Evolutionary conservation across 1,140 invertebrate genomes (phyloP).

Genomic region (Pseudomyrmex dendroicus): DNA sequence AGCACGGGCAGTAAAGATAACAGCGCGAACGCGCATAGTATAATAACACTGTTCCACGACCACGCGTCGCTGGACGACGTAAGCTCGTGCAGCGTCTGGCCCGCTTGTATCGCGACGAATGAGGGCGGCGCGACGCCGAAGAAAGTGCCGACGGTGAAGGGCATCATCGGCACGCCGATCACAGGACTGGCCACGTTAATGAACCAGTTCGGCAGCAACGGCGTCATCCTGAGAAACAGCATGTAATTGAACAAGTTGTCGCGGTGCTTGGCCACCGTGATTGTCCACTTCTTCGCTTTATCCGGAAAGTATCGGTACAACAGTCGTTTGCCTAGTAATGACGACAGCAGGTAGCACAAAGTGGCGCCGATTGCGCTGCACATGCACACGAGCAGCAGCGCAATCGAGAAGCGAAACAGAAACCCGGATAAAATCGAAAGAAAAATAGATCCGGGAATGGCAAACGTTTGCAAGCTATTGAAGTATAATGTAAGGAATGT

Average conservation of each 20-base stretch:
- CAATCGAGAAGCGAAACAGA: slow-evolving; percentile 96
- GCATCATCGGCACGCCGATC: slow-evolving; percentile 96
- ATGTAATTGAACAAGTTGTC: slow-evolving; percentile 98
- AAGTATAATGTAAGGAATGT: slow-evolving; percentile 77
- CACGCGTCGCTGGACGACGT: slow-evolving; percentile 95
- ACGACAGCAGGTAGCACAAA: slow-evolving; percentile 97
- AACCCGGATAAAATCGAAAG: slow-evolving; percentile 99
- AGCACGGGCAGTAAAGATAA: slow-evolving; percentile 96
- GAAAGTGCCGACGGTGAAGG: slow-evolving; percentile 97
- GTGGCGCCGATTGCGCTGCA: slow-evolving; percentile 98
- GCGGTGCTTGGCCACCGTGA: slow-evolving; percentile 92
- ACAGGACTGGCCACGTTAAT: slow-evolving; percentile 99
- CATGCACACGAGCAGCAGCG: slow-evolving; percentile 95
- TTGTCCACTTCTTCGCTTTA: slow-evolving; percentile 93
- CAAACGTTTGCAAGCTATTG: slow-evolving; percentile 98
- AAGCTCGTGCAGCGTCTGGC: slow-evolving; percentile 96
- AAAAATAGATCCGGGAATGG: slow-evolving; percentile 99
- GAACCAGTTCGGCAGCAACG: slow-evolving; percentile 99
- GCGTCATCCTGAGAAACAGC: slow-evolving; percentile 98
- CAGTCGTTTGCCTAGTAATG: slow-evolving; percentile 93
- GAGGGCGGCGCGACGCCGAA: slow-evolving; percentile 98
- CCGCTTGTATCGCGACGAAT: slow-evolving; percentile 98
- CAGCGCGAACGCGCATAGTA: slow-evolving; percentile 91
- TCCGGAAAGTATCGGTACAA: slow-evolving; percentile 96
- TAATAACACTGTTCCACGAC: slow-evolving; percentile 93